phyloP scores from a whole-genome alignment of 2,888 invertebrate species.

The Morpho deidamia region DNA sequence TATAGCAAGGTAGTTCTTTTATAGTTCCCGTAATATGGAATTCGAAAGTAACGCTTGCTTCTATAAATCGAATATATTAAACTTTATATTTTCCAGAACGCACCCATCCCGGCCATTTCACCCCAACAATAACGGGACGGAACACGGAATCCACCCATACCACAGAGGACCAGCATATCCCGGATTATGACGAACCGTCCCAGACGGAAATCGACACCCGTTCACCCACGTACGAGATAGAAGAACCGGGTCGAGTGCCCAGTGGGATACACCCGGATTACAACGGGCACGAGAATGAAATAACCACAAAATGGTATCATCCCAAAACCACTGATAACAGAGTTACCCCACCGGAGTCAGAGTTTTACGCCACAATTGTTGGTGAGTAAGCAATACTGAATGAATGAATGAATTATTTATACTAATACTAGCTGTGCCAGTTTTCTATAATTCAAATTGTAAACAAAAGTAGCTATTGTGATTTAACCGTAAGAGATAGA shows the following conservation, averaged over 20 bases:
- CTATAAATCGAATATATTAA: no score
- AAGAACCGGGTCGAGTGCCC: constrained; percentile 39
- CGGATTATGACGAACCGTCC: constrained; percentile 56
- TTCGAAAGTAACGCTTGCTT: no score
- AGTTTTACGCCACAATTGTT: constrained; percentile 70
- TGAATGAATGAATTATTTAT: no score
- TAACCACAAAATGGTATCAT: constrained; percentile 69
- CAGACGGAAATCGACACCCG: constrained; percentile 55
- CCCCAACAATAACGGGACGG: constrained; percentile 48
- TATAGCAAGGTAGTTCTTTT: no score
- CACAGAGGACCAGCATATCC: constrained; percentile 66
- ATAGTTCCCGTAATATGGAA: no score
- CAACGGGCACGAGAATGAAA: constrained; percentile 62
- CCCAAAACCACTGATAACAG: constrained; percentile 68
- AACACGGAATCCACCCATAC: constrained; percentile 56
- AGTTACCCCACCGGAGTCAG: constrained; percentile 67
- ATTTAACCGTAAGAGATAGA: no score
- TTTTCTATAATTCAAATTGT: no score
- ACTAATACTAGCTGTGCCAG: no score
- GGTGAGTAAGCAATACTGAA: constrained; percentile 56
- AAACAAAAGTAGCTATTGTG: no score
- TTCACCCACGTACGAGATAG: constrained; percentile 55
- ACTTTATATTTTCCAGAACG: constrained; percentile 40
- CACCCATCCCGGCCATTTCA: constrained; percentile 53
- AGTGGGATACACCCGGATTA: constrained; percentile 53